A percentile compares a stretch with the other conserved stretches of the same genome.
These are phyloP conservation scores for Monopis laevigella DNA, from an alignment of 2,888 invertebrate species.

Conservation along the genomic window DNA sequence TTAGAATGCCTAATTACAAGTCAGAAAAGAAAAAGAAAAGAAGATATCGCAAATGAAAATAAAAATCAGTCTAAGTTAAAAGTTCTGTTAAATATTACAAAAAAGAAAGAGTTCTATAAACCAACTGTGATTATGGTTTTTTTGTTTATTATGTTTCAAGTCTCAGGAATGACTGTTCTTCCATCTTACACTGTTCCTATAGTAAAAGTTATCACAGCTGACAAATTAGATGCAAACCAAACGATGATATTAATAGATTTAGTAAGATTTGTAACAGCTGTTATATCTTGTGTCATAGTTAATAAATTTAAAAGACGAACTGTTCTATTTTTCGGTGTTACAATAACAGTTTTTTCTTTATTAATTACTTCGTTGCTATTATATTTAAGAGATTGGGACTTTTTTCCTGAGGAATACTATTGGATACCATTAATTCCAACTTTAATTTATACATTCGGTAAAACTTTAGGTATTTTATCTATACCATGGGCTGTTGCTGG, in stretches of 20 bases:
- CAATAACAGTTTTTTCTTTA: slow-evolving; percentile 67
- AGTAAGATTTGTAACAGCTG: slow-evolving; percentile 68
- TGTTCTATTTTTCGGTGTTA: slow-evolving; percentile 68
- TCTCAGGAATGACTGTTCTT: slow-evolving; percentile 76
- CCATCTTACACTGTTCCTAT: slow-evolving; percentile 75
- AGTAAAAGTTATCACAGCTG: slow-evolving; percentile 67
- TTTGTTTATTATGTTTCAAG: slow-evolving; percentile 73
- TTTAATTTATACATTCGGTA: slow-evolving; percentile 64
- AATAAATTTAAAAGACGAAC: slow-evolving; percentile 69
- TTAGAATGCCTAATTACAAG: slow-evolving; percentile 47
- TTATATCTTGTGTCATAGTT: slow-evolving; percentile 68
- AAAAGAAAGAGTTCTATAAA: slow-evolving; percentile 64
- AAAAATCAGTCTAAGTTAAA: slow-evolving; percentile 32
- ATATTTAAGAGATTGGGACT: slow-evolving; percentile 41
- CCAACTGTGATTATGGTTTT: slow-evolving; percentile 70
- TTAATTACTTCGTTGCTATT: slow-evolving; percentile 52
- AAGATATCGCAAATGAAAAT: slow-evolving; percentile 37
- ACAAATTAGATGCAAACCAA: slow-evolving; percentile 66
- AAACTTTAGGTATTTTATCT: slow-evolving; percentile 69
- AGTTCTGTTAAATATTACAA: slow-evolving; percentile 30
- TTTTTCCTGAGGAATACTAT: slow-evolving; percentile 36
- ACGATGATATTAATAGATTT: slow-evolving; percentile 73
- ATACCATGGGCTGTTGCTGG: slow-evolving; percentile 79
- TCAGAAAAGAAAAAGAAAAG: slow-evolving; percentile 44
- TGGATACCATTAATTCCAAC: slow-evolving; percentile 60